A percentile compares a stretch with the other conserved stretches of the same genome.
phyloP scores from a whole-genome alignment of 2,797 vertebrate species.

The Diglossa cyanea region DNA sequence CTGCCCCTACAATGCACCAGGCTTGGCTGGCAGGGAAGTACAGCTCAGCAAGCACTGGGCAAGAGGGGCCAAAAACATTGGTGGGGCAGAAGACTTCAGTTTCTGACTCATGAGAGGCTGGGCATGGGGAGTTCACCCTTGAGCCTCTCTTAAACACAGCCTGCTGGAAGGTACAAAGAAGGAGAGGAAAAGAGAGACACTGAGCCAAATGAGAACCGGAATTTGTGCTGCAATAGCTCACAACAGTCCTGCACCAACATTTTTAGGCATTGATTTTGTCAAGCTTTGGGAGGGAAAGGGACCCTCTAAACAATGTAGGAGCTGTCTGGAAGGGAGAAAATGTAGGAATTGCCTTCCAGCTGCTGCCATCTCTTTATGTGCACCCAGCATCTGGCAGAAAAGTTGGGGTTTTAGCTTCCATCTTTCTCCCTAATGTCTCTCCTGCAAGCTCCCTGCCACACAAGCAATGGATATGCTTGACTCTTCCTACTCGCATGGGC shows the following conservation, averaged over 20 bases:
- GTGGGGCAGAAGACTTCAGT: neutral
- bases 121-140: neutral
- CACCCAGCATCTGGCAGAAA: neutral
- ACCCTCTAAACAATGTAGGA: neutral
- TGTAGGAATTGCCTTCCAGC: too few species aligned
- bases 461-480: neutral
- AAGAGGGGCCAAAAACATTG: neutral
- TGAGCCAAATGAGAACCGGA: neutral
- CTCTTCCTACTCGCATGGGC: neutral
- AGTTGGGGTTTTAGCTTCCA: neutral
- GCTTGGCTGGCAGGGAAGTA: neutral
- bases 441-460: neutral
- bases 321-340: neutral
- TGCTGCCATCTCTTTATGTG: neutral
- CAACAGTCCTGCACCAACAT: neutral
- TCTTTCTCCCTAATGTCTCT: neutral
- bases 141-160: neutral
- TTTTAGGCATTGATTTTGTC: neutral
- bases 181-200: neutral
- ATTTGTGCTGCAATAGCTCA: neutral
- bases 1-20: neutral
- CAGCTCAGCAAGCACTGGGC: neutral
- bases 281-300: neutral
- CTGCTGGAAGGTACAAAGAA: accelerated
- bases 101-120: neutral